phyloP scores from a whole-genome alignment of 2,888 invertebrate genomes.

The Drosophila paranaensis region DNA sequence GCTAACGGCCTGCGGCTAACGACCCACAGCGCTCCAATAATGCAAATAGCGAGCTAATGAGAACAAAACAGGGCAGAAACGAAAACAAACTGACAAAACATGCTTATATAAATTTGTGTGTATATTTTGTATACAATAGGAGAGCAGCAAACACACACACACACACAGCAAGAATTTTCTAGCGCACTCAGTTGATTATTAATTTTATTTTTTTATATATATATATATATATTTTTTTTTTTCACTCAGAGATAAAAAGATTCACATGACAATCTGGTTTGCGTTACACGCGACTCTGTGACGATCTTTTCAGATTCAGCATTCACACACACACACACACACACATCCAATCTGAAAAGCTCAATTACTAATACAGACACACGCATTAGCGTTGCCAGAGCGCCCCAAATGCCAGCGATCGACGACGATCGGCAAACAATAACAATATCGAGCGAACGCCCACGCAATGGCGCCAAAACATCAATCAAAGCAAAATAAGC shows the following conservation, averaged over 20 bases:
- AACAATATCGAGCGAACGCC: slow-evolving; percentile 40
- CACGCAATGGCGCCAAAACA: slow-evolving; percentile 74
- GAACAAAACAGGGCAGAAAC: slow-evolving; percentile 16
- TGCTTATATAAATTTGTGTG: slow-evolving; percentile 13
- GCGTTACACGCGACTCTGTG: slow-evolving; percentile 52
- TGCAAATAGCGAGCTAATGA: slow-evolving; percentile 42
- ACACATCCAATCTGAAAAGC: neutral
- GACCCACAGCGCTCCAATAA: slow-evolving; percentile 32
- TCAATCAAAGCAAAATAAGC: slow-evolving; percentile 65
- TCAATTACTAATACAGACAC: neutral
- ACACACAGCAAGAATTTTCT: slow-evolving; percentile 3
- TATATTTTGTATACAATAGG: slow-evolving; percentile 17
- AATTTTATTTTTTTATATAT: neutral
- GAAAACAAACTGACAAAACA: slow-evolving; percentile 8
- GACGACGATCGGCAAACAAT: slow-evolving; percentile 33
- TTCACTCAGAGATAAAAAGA: slow-evolving; percentile 42
- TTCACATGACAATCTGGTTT: slow-evolving; percentile 75
- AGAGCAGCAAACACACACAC: neutral
- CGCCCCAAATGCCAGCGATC: slow-evolving; percentile 17
- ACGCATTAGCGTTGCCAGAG: slow-evolving; percentile 50
- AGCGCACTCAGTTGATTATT: neutral
- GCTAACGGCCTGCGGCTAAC: slow-evolving; percentile 16
- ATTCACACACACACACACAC: slow-evolving; percentile 9
- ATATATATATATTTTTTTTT: slow-evolving; percentile 8
- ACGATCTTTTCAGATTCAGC: slow-evolving; percentile 40